Evolutionary conservation across 2,888 invertebrate species (phyloP), one percentile per base, ranked within the genome.

Genomic region (Temnothorax rugatulus): DNA sequence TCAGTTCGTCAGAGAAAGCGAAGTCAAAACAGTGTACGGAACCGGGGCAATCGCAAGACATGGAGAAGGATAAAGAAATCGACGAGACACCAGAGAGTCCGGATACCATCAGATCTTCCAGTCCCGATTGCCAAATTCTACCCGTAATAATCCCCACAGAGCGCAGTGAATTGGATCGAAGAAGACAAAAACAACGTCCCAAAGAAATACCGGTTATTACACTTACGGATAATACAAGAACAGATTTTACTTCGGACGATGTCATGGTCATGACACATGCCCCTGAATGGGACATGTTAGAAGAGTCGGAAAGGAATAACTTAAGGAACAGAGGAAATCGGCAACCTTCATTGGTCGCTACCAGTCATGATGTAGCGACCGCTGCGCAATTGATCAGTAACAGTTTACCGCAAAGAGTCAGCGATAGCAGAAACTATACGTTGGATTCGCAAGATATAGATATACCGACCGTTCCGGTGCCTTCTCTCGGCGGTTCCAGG

Each of bases 11-110:
- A 9, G 50, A 50, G 52, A 76, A 83, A 4, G 1, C 9, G 2
- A 61, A 18, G 25, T 11, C 15, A 1, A 52, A 82, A 21, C 52
- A 13, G 4, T 25, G 15, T 13, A 75, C 34, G 8, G 21, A n/a
- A 0, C 4, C 5, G 13, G 13, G n/a, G 0, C 29, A 59, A 38
- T n/a, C 13, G 34, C 1, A 76, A 73, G 73, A 82, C 0, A 11
- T 47, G 3, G 66, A n/a, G 0, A 66, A 84, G 5, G 74, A 86
- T 15, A 83, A 84, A 63, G 85, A 86, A 18, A 84, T 91, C 29
- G 91, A 94, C 11, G 93, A 94, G 71, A 95, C 95, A 15, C 96
- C 96, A 7, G 95, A 95, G 5, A 95, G 95, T 88, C 95, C 95
- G 5, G 95, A 95, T 91, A 95, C 95, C 47, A 93, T 95, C 2